Percentiles rank a stretch among this genome's conserved stretches.
These are phyloP conservation scores for Chionoecetes opilio DNA, from an alignment of 1,140 invertebrate genomes.

Conservation along the genomic window DNA sequence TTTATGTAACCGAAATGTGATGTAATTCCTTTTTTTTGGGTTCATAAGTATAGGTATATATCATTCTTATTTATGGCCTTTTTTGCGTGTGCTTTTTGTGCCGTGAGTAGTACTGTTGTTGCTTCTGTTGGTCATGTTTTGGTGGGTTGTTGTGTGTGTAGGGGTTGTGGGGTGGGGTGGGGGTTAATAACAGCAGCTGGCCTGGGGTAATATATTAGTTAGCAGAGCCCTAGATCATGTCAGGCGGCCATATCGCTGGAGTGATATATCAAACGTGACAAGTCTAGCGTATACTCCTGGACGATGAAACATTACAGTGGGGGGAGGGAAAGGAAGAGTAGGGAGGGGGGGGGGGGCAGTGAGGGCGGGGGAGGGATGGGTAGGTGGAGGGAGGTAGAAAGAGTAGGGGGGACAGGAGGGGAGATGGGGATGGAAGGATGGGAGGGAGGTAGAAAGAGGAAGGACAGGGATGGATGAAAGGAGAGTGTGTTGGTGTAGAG, in stretches of 20 bases:
- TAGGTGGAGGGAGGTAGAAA: not conserved
- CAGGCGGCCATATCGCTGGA: constrained; percentile 65
- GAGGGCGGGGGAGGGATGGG: not conserved
- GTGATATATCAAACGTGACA: constrained; percentile 75
- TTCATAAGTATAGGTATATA: not conserved
- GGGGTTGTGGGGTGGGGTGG: not conserved
- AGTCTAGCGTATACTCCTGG: constrained; percentile 67
- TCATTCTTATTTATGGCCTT: not conserved
- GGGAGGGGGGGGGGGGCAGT: not conserved
- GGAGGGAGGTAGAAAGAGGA: not conserved
- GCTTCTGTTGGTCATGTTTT: constrained; percentile 67
- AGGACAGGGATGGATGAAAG: constrained; percentile 3
- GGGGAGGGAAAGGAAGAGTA: constrained; percentile 1
- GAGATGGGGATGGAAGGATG: not conserved
- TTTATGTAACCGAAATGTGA: no score
- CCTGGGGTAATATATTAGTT: constrained; percentile 67
- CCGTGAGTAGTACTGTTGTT: not conserved
- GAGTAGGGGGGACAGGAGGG: not conserved
- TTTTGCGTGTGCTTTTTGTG: not conserved
- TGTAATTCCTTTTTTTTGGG: no score
- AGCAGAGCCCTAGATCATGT: constrained; percentile 74
- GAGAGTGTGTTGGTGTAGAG: not conserved
- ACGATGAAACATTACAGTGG: constrained; percentile 67
- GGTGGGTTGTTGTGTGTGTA: no score
- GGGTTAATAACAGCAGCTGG: constrained; percentile 71